Base-by-base conservation (phyloP, 2,797 vertebrate genomes). In the Valencia hispanica region DNA sequence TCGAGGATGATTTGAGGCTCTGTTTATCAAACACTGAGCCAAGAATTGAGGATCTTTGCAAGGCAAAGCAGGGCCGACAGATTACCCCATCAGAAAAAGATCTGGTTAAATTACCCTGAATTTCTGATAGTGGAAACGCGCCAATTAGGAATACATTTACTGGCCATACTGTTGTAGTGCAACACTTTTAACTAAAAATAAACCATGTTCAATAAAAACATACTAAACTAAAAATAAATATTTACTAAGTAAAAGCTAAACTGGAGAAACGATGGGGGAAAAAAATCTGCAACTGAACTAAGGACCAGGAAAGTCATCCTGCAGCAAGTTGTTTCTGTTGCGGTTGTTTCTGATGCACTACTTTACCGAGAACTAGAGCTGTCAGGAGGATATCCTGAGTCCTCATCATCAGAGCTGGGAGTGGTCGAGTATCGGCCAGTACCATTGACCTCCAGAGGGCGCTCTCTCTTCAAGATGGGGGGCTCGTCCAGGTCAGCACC, bases 401-500 rank as follows among this genome's bases (percentile, higher is more conserved):
- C 95, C 39, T 96, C 96, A 0, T 96, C 96, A 39, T 96, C 96
- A 1, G 96, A 95, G 83, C 95, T 96, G 51, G 94, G 94, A 34
- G 91, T 79, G 20, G 95, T 96, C 69, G 95, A 95, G 87, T 95
- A 96, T 27, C 91, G 92, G 5, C 89, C 82, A 0, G 91, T 89
- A 59, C 95, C 95, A 2, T 95, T 96, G 51, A 95, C 91, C 86
- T 96, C 92, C 61, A 99, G 92, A 14, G 98, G 97, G 83, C 97
- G 97, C 87, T 99, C 98, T 89, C 98, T 96, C 92, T 99, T 99
- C 79, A 99, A 92, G 75, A 99, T 90, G 0, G 98, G 98, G 0
- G 98, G 98, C 90, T 98, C 97, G 92, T 99, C 97, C 47, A 97
- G 94, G 93, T 99, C 97, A 1, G 95, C 94, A 32, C 95, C 94